Base-by-base conservation (phyloP, 2,888 invertebrate species). In the Diogma glabrata region DNA sequence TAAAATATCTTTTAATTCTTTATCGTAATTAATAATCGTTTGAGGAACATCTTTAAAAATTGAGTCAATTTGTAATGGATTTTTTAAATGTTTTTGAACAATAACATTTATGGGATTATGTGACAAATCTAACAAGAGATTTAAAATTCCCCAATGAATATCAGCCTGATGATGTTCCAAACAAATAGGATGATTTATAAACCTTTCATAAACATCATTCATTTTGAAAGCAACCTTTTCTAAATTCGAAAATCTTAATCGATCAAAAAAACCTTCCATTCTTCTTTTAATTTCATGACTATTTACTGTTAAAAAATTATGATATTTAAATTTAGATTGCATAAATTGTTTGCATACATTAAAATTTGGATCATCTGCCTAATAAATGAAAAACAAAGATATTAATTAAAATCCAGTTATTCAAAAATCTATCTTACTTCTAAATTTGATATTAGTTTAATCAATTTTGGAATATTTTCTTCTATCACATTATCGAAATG, bases 131-230 rank as follows among this genome's bases (percentile, higher is more conserved):
- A 76, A 55, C 4, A 76, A 55, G 12, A 76, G 64, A 19, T 72
- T 71, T 6, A 76, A 54, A 30, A 76, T 52, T 1, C 70, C 64
- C 73, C 75, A 76, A 54, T 74, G 72, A 2, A 74, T 58, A 57
- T 76, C 74, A 38, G 23, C 24, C 22, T 48, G 43, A 22, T 64
- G 61, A 45, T 66, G 65, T 14, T 61, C 58, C n/a, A 58, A 51
- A 56, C 64, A 65, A 1, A 59, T 52, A 1, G 63, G 63, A 53
- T 66, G 58, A 1, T 59, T 59, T 4, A 68, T 54, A 14, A 68
- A 53, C 20, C 60, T 53, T 16, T 58, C 57, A 24, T 69, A 63
- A 8, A 75, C 58, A 20, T 65, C 63, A 9, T 63, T 60, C 24
- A 75, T 64, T 46, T 69, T 66, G 1, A 64, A 61, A 1, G 74